Percentiles rank a stretch among this genome's conserved stretches.
Evolutionary conservation across 2,888 invertebrate genomes (phyloP).

Genomic region (Diloba caeruleocephala): DNA sequence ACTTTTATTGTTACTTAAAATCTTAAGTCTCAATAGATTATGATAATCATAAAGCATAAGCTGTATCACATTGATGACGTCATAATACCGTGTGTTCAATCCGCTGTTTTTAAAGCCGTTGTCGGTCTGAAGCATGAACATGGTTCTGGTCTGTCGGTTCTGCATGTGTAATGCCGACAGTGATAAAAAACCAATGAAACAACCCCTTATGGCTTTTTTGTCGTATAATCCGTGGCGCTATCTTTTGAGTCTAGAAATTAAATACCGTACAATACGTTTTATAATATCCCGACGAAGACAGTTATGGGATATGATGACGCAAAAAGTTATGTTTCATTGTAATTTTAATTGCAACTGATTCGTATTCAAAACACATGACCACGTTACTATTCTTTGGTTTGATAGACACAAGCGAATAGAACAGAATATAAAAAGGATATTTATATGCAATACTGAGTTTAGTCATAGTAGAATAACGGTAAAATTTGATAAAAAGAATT

Average conservation of each 20-base stretch:
- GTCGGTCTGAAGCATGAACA: conserved; percentile 55
- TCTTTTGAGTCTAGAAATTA: conserved; percentile 73
- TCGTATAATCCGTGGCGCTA: conserved; percentile 71
- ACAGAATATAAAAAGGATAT: conserved; percentile 35
- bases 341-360: conserved; percentile 28
- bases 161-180: conserved; percentile 78
- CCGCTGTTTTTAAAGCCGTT: conserved; percentile 41
- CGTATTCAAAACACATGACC: conserved; percentile 19
- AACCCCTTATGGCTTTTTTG: conserved; percentile 72
- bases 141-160: conserved; percentile 78
- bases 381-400: conserved; percentile 14
- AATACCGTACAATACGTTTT: conserved; percentile 41
- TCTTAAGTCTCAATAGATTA: too few relatives aligned
- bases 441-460: conserved; percentile 19
- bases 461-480: conserved; percentile 13
- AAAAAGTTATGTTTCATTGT: conserved; percentile 19
- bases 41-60: too few relatives aligned
- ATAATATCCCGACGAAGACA: conserved; percentile 41
- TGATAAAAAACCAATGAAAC: conserved; percentile 71
- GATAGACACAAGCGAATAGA: conserved; percentile 16
- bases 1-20: too few relatives aligned
- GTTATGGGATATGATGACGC: conserved; percentile 38
- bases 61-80: conserved; percentile 11
- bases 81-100: conserved; percentile 3
- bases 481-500: conserved; percentile 25